These are phyloP conservation scores for Phalangium opilio DNA, from an alignment of 2,888 invertebrate species.

Conservation along the genomic window DNA sequence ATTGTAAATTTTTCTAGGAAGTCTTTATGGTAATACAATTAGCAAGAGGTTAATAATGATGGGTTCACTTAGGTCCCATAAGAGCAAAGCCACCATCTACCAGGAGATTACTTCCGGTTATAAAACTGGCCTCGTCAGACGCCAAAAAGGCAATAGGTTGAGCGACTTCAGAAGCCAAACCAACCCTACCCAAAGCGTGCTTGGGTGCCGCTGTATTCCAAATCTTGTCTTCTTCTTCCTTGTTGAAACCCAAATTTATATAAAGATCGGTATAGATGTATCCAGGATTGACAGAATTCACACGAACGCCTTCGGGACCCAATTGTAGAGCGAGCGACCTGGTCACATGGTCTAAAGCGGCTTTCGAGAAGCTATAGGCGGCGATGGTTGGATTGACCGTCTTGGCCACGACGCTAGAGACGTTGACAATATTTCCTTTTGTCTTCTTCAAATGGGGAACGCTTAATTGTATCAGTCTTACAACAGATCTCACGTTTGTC, in stretches of 20 bases:
- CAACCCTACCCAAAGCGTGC: slow-evolving; percentile 79
- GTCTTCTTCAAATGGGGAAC: slow-evolving; percentile 60
- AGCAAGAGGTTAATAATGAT: too few species aligned
- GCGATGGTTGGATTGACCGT: slow-evolving; percentile 76
- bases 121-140: slow-evolving; percentile 62
- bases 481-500: slow-evolving; percentile 52
- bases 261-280: slow-evolving; percentile 80
- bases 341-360: slow-evolving; percentile 82
- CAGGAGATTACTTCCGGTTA: slow-evolving; percentile 73
- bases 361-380: slow-evolving; percentile 77
- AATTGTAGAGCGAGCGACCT: slow-evolving; percentile 66
- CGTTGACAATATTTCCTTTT: slow-evolving; percentile 80
- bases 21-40: too few species aligned
- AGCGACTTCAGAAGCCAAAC: slow-evolving; percentile 71
- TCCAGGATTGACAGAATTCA: slow-evolving; percentile 47
- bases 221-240: slow-evolving; percentile 63
- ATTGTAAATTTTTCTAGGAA: too few species aligned
- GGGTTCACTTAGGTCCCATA: slow-evolving; percentile 66
- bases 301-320: neutral
- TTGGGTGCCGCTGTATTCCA: slow-evolving; percentile 68
- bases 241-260: slow-evolving; percentile 64
- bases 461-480: slow-evolving; percentile 60
- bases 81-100: slow-evolving; percentile 91
- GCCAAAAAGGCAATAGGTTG: slow-evolving; percentile 80
- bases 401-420: slow-evolving; percentile 84